Evolutionary conservation across 2,888 invertebrate species (phyloP), one percentile per base, ranked within the genome.

Genomic region (Corythucha ciliata): DNA sequence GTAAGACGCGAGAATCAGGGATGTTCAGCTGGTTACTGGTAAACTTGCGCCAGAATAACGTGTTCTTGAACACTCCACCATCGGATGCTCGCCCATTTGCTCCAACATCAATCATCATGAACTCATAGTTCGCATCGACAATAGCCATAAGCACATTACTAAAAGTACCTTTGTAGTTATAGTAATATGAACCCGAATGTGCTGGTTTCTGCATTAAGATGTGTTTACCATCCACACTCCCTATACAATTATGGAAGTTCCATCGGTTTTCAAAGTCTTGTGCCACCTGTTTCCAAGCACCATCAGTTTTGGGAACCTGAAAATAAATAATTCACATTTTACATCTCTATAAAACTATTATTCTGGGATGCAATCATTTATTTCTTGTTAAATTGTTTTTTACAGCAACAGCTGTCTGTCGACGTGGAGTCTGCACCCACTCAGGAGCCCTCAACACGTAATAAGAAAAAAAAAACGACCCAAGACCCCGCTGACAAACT

Each of bases 181-280:
- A 63, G 52, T 59, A 67, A 27, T 54, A 45, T 26, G 58, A 58
- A 7, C 62, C 63, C 21, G 56, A 59, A 32, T 60, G 54, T 6
- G 34, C 25, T 14, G 65, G 65, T 21, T 55, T 54, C 55, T 60
- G 57, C 26, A 64, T 60, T 22, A 45, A 44, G n/a, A 66, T 56
- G 49, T 66, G 64, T 51, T 66, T 62, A 2, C 63, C 65, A 55
- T 66, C 66, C 4, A 63, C 53, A 18, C 61, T 54, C 1, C 64
- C 64, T 26, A 59, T 48, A 44, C 61, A 61, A 56, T 62, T 61
- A 12, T 58, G 61, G 53, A 61, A 65, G 42, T 65, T 61, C 62
- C 63, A 65, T 48, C 32, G 46, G 10, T 41, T 21, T 49, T 48
- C 46, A 21, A 53, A 53, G 25, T 51, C 52, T 21, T 51, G 18